Evolutionary conservation across 2,113 vertebrate species (phyloP), one percentile per base, ranked within the genome.

Genomic region (Tylochromis polylepis): DNA sequence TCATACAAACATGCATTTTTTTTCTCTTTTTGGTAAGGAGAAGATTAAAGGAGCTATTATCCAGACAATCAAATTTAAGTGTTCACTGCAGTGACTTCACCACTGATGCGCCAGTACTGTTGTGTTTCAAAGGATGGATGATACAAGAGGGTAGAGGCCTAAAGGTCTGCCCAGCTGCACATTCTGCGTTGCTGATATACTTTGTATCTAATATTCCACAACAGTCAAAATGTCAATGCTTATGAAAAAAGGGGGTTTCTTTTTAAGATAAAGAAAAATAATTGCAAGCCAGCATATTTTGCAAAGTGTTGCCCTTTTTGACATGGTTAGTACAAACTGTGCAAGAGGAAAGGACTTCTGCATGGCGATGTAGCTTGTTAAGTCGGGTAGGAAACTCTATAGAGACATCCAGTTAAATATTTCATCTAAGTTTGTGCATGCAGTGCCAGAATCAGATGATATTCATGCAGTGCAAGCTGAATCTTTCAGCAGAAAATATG

Each of bases 361-460:
- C 29, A 85, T 60, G 83, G 72, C 15, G 67, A 88, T 82, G 91
- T 46, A 80, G 92, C 88, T 93, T 70, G 88, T 94, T 91, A 92
- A 89, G 81, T 41, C 59, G 34, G 82, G 84, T 81, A 72, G 84
- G 83, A 83, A 91, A 79, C 84, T 88, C 93, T 87, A 88, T 8
- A 43, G 92, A 91, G 93, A 87, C 87, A 77, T 20, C 67, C 60
- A 80, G 86, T 83, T 95, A 87, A 93, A 95, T 94, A 92, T 95
- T 95, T 94, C 58, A 95, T 93, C 86, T 67, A 2, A 82, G 86
- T 91, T 91, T 91, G 88, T 81, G 87, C 82, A 80, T 80, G 46
- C 85, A 83, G 83, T 85, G 81, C 87, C 81, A 79, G 79, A 92
- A 79, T 85, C 70, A 82, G 85, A 88, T 20, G 88, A 87, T 85